These are phyloP conservation scores for Climacteris rufus DNA, from an alignment of 2,113 vertebrate species.

Conservation along the genomic window DNA sequence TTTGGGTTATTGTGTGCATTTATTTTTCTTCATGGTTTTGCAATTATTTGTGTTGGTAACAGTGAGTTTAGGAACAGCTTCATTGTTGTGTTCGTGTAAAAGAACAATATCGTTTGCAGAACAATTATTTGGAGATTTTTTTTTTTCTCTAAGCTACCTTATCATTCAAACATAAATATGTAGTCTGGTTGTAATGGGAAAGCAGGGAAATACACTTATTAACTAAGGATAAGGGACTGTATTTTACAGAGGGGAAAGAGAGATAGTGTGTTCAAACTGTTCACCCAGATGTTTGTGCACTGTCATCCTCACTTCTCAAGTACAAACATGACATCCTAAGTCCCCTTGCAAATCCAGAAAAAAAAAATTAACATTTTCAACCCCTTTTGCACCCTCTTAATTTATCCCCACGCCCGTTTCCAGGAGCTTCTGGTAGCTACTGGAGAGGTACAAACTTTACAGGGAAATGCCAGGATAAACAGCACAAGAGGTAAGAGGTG, in stretches of 20 bases:
- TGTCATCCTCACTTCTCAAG: neutral
- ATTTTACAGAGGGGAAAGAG: neutral
- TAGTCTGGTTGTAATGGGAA: neutral
- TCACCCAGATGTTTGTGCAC: neutral
- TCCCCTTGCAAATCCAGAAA: neutral
- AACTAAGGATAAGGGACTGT: neutral
- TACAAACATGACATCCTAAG: neutral
- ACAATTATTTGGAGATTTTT: neutral
- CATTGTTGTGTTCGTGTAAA: neutral
- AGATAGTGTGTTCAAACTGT: neutral
- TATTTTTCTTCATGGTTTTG: neutral
- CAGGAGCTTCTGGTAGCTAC: neutral
- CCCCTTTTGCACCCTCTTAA: neutral
- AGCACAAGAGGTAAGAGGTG: neutral
- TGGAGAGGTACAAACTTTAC: neutral
- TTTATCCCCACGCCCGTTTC: neutral
- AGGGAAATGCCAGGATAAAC: neutral
- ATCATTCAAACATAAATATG: neutral
- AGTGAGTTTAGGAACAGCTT: neutral
- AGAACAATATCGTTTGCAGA: neutral
- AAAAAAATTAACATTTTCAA: neutral
- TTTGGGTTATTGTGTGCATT: neutral
- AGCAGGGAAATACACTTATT: neutral
- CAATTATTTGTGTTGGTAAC: slow-evolving; percentile 28
- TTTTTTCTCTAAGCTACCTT: neutral